Conservation (phyloP, 2,888 invertebrate species). For the Linnaemya vulpina region DNA sequence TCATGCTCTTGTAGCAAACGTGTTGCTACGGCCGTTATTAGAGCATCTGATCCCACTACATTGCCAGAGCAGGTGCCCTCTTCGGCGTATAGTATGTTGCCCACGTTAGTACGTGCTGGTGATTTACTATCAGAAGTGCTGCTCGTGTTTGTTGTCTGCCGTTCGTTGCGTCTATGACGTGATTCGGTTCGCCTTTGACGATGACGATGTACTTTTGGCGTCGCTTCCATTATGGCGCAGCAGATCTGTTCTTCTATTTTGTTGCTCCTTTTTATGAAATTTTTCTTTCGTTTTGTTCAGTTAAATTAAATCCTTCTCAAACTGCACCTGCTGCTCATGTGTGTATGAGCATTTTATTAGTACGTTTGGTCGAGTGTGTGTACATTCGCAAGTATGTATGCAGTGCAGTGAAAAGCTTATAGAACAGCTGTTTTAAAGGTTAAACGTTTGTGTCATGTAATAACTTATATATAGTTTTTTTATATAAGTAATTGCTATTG, state of each 20-base stretch:
- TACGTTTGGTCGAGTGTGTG: not conserved
- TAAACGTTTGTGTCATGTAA: constrained; percentile 59
- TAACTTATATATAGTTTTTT: constrained; percentile 41
- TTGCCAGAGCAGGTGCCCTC: constrained; percentile 73
- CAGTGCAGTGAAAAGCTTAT: constrained; percentile 34
- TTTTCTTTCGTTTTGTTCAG: constrained; percentile 11
- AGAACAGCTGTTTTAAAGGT: constrained; percentile 69
- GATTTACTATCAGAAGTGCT: constrained; percentile 74
- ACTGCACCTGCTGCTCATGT: constrained; percentile 46
- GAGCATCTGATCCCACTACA: constrained; percentile 56
- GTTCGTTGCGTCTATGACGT: constrained; percentile 78
- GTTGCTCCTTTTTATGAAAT: not conserved
- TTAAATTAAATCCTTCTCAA: constrained; percentile 15
- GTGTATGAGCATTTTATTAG: not conserved
- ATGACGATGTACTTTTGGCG: constrained; percentile 83
- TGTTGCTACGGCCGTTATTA: constrained; percentile 72
- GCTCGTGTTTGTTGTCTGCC: constrained; percentile 73
- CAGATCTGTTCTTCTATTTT: constrained; percentile 1
- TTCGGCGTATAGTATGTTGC: constrained; percentile 67
- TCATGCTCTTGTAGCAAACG: constrained; percentile 71
- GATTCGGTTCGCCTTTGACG: constrained; percentile 81
- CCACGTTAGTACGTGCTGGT: constrained; percentile 61
- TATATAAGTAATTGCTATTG: constrained; percentile 34
- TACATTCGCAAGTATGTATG: constrained; percentile 6
- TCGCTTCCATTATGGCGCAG: constrained; percentile 78